phyloP scores from a whole-genome alignment of 2,113 vertebrate genomes.

The Corythaeola cristata region DNA sequence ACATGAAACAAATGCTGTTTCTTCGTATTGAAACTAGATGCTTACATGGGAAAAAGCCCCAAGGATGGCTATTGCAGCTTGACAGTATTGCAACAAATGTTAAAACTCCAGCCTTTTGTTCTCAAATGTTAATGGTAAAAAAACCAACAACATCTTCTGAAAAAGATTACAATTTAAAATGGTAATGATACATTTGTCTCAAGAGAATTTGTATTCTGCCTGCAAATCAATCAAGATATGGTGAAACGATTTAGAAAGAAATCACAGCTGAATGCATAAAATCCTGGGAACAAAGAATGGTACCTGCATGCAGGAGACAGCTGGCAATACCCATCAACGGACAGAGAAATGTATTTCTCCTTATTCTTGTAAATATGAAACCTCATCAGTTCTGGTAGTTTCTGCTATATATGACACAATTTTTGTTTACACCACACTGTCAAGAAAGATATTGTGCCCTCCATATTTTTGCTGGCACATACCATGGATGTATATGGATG shows the following conservation, averaged over 20 bases:
- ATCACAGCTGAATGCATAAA: conserved; percentile 45
- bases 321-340: not conserved
- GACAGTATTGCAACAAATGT: not conserved
- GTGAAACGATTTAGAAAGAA: conserved; percentile 33
- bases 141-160: not conserved
- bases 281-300: conserved; percentile 40
- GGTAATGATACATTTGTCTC: conserved; percentile 57
- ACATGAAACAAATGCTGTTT: not conserved
- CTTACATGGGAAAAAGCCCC: not conserved
- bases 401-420: not conserved
- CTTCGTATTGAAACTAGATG: not conserved
- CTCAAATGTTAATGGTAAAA: conserved; percentile 37
- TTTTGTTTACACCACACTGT: not conserved
- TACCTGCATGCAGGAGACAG: conserved; percentile 36
- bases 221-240: conserved; percentile 43
- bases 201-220: conserved; percentile 32
- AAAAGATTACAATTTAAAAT: conserved; percentile 60
- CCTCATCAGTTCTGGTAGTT: not conserved
- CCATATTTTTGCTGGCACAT: not conserved
- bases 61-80: not conserved
- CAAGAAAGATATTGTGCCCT: not conserved
- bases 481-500: not conserved
- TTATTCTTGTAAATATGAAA: not conserved
- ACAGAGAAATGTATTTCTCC: not conserved
- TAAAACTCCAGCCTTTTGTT: conserved; percentile 36